Evolutionary conservation across 2,113 vertebrate genomes (phyloP).

Genomic region (Corythornis cristatus): DNA sequence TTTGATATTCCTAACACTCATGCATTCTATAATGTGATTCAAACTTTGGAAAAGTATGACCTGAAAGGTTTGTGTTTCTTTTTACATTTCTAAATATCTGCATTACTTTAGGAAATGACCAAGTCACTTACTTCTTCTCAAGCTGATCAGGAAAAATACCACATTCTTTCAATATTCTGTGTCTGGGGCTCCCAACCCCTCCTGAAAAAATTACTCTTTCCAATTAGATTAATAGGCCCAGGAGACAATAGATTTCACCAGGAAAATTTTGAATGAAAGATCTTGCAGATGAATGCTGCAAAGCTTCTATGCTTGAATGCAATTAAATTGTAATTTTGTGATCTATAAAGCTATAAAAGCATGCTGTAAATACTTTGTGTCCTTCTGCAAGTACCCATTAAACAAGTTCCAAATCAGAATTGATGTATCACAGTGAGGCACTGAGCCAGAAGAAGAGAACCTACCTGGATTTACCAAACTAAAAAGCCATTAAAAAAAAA

Average conservation of each 20-base stretch:
- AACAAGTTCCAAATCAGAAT: background rate
- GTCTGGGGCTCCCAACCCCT: background rate
- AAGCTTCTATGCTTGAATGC: background rate
- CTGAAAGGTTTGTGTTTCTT: background rate
- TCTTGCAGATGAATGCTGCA: background rate
- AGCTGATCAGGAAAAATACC: background rate
- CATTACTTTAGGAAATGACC: background rate
- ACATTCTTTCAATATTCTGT: background rate
- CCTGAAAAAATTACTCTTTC: background rate
- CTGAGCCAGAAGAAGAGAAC: background rate
- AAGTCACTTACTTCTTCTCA: background rate
- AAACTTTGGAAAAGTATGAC: background rate
- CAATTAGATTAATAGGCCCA: background rate
- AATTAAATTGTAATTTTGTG: background rate
- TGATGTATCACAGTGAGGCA: background rate
- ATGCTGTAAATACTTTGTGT: background rate
- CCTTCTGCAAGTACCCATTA: background rate
- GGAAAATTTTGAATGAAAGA: background rate
- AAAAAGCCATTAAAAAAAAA: background rate
- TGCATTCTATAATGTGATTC: background rate
- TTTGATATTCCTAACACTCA: background rate
- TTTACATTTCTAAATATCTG: background rate
- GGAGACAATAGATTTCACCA: background rate
- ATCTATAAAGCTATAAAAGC: background rate
- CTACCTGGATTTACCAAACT: background rate